Conservation (phyloP, 2,113 vertebrate genomes). For the Saguinus imperator region DNA sequence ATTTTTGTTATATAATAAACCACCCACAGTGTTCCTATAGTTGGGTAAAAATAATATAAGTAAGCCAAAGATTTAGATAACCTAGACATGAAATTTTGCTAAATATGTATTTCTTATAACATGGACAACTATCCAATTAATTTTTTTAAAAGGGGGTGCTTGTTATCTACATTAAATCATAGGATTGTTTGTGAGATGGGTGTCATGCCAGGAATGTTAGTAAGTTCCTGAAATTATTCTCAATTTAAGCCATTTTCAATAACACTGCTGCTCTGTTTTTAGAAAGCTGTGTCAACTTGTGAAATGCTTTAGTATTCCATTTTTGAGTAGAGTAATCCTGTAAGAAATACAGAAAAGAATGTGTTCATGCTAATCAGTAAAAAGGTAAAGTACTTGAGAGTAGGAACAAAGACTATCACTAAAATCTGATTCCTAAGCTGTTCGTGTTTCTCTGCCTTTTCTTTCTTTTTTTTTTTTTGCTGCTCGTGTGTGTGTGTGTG, state of each 20-base stretch:
- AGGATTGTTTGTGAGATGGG: background rate
- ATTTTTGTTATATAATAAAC: constrained; percentile 74
- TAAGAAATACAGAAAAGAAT: background rate
- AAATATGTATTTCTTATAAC: constrained; percentile 23
- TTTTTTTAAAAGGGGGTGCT: background rate
- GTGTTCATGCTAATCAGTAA: background rate
- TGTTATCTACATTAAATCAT: background rate
- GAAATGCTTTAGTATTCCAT: constrained; percentile 38
- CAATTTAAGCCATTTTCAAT: constrained; percentile 55
- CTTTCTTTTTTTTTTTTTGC: background rate
- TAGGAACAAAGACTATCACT: background rate
- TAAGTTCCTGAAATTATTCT: constrained; percentile 60
- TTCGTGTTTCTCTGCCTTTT: background rate
- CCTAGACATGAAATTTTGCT: background rate
- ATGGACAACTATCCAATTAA: background rate
- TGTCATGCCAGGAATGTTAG: background rate
- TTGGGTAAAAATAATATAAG: constrained; percentile 64
- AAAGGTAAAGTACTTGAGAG: background rate
- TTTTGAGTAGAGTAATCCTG: background rate
- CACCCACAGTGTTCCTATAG: constrained; percentile 50
- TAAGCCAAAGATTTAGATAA: constrained; percentile 58
- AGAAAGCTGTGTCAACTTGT: constrained; percentile 47
- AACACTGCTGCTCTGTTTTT: constrained; percentile 42
- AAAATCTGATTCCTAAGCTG: background rate
- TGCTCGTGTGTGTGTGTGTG: background rate